phyloP scores from a whole-genome alignment of 1,140 invertebrate species.

The Ylistrum balloti region DNA sequence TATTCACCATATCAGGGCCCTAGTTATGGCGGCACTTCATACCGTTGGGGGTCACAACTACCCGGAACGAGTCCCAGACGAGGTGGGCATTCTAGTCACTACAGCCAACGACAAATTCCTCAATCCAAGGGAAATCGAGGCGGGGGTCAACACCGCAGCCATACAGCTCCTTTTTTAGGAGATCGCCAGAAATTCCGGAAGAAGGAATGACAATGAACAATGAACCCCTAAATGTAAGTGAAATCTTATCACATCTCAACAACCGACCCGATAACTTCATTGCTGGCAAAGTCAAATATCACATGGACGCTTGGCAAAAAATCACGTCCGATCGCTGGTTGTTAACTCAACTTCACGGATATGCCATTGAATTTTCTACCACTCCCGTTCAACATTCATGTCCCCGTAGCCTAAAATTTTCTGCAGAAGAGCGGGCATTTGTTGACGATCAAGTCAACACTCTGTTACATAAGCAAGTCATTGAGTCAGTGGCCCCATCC shows the following conservation, averaged over 20 bases:
- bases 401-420: too few species aligned
- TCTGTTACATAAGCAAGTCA: too few species aligned
- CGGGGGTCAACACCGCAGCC: too few species aligned
- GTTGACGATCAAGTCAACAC: too few species aligned
- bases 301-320: not conserved
- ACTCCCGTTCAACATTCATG: not conserved
- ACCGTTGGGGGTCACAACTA: too few species aligned
- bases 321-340: not conserved
- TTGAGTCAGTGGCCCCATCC: too few species aligned
- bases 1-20: too few species aligned
- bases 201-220: not conserved
- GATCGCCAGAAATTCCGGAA: not conserved
- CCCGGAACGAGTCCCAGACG: too few species aligned
- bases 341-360: not conserved
- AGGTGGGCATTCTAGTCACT: not conserved
- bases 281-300: not conserved
- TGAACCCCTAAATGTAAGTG: not conserved
- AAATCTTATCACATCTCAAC: not conserved
- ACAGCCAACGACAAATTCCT: not conserved
- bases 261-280: not conserved
- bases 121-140: too few species aligned
- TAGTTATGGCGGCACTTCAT: too few species aligned
- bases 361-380: not conserved
- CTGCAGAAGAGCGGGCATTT: too few species aligned
- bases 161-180: too few species aligned